These are phyloP conservation scores for Tethea ocularis DNA, from an alignment of 2,888 invertebrate genomes.

Conservation along the genomic window DNA sequence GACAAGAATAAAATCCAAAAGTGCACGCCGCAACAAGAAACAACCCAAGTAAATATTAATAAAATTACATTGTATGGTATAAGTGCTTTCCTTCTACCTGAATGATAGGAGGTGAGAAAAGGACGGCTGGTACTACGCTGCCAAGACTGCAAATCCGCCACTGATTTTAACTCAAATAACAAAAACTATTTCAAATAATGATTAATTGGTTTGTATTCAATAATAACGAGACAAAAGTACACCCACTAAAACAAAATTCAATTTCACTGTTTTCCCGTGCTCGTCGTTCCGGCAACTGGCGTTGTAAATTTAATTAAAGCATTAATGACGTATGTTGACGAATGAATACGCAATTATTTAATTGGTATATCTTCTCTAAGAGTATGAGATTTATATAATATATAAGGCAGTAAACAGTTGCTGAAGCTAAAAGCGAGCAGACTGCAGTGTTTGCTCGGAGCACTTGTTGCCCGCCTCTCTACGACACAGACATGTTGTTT, in stretches of 20 bases:
- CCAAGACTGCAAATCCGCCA: too few relatives aligned
- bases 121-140: too few relatives aligned
- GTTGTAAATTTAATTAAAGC: constrained; percentile 36
- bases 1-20: too few relatives aligned
- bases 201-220: not conserved
- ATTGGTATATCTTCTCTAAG: not conserved
- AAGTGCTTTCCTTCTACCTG: too few relatives aligned
- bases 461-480: constrained; percentile 37
- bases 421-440: constrained; percentile 13
- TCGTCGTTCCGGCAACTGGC: constrained; percentile 28
- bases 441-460: constrained; percentile 36
- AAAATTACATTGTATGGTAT: too few relatives aligned
- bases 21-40: too few relatives aligned
- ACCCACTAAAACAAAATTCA: constrained; percentile 15
- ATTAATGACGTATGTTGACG: constrained; percentile 29
- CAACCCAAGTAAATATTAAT: too few relatives aligned
- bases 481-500: constrained; percentile 40
- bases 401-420: not conserved
- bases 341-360: constrained; percentile 25
- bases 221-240: not conserved
- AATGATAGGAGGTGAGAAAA: too few relatives aligned
- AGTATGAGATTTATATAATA: not conserved
- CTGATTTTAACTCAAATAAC: not conserved
- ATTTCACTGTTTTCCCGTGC: constrained; percentile 26
- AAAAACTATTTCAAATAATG: not conserved